These are phyloP conservation scores for Aporophyla lueneburgensis DNA, from an alignment of 2,888 invertebrate genomes.

Conservation along the genomic window DNA sequence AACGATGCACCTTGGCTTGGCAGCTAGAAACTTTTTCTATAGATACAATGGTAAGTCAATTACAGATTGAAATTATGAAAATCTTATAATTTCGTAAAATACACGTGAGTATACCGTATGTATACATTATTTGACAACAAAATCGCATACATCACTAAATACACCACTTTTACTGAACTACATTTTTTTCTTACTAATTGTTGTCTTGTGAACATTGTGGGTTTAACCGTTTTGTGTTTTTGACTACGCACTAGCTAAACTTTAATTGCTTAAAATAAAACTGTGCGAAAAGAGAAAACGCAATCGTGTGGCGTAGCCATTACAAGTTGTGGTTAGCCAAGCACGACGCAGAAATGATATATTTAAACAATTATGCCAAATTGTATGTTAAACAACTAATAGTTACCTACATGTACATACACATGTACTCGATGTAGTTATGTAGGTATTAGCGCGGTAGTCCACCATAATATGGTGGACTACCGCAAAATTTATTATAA, in stretches of 20 bases:
- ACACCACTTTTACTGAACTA: not conserved
- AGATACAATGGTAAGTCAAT: not conserved
- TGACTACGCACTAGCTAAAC: not conserved
- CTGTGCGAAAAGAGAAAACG: not conserved
- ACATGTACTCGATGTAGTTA: too few relatives aligned
- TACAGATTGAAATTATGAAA: not conserved
- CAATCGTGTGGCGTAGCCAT: not conserved
- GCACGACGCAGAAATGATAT: not conserved
- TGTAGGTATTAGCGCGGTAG: not conserved
- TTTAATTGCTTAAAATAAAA: slow-evolving; percentile 3
- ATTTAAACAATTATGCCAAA: not conserved
- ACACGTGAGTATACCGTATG: too few relatives aligned
- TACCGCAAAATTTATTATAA: too few relatives aligned
- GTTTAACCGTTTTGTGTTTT: not conserved
- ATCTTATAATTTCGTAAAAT: too few relatives aligned
- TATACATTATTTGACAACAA: not conserved
- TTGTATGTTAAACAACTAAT: too few relatives aligned
- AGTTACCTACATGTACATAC: too few relatives aligned
- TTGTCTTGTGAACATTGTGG: not conserved
- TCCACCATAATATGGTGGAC: too few relatives aligned
- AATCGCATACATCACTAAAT: not conserved
- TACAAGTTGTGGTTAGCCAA: not conserved
- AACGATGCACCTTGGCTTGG: not conserved
- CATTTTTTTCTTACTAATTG: not conserved
- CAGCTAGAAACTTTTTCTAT: not conserved